Conservation (phyloP, 2,113 vertebrate species). For the Piprites chloris region DNA sequence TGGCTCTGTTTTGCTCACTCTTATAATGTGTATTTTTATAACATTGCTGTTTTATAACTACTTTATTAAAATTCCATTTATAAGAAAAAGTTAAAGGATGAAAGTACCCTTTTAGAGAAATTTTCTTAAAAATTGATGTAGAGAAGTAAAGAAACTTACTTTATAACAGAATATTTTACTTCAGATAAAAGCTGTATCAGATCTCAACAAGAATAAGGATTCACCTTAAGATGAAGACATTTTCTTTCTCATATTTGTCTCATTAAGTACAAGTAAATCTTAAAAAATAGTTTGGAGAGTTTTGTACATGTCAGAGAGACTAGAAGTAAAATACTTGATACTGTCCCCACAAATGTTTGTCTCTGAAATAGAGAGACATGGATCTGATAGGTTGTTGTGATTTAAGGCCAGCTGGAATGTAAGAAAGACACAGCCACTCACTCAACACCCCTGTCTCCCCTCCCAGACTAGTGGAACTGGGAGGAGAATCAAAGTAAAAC, state of each 20-base stretch:
- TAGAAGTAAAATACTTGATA: not conserved
- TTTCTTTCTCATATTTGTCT: not conserved
- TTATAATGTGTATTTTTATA: not conserved
- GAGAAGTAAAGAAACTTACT: not conserved
- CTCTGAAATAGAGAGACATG: not conserved
- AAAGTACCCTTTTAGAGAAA: not conserved
- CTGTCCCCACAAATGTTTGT: not conserved
- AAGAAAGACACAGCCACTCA: rapidly evolving
- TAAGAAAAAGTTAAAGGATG: not conserved
- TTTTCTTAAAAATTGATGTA: not conserved
- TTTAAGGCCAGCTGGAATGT: not conserved
- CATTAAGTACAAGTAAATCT: not conserved
- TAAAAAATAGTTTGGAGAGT: not conserved
- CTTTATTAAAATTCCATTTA: not conserved
- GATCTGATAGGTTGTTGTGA: not conserved
- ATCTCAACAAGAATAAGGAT: not conserved
- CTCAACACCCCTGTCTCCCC: not conserved
- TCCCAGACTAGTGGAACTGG: not conserved
- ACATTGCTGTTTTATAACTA: not conserved
- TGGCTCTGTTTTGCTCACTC: not conserved
- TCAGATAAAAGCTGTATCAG: not conserved
- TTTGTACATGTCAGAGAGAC: not conserved
- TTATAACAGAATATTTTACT: not conserved
- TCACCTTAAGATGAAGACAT: not conserved
- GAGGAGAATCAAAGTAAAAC: not conserved